A percentile compares a stretch with the other conserved stretches of the same genome.
These are phyloP conservation scores for Chymomyza caudatula DNA, from an alignment of 2,888 invertebrate species.

Conservation along the genomic window DNA sequence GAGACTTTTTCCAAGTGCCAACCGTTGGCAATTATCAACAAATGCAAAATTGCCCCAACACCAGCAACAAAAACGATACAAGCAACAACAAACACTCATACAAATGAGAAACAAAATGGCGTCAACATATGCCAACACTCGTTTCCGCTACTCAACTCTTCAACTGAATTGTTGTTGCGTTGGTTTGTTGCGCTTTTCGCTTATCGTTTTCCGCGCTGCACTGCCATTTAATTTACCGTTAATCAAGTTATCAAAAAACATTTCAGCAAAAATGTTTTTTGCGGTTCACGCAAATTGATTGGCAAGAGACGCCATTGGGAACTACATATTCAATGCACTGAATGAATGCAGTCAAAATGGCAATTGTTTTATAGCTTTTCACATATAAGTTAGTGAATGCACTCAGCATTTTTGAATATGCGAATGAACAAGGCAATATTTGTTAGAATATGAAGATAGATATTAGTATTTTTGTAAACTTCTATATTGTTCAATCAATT, in stretches of 20 bases:
- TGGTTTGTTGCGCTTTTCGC: background rate
- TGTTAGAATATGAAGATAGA: too few relatives aligned
- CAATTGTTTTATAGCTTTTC: too few relatives aligned
- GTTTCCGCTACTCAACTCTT: slow-evolving; percentile 4
- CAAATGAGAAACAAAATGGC: background rate
- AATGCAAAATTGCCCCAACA: slow-evolving; percentile 36
- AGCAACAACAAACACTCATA: background rate
- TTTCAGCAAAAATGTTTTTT: slow-evolving; percentile 1
- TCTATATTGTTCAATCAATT: too few relatives aligned
- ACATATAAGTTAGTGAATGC: too few relatives aligned
- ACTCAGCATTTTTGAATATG: too few relatives aligned
- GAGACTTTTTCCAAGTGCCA: background rate
- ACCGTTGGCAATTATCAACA: slow-evolving; percentile 56
- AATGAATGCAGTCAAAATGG: too few relatives aligned
- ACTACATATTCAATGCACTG: too few relatives aligned
- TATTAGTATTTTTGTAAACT: too few relatives aligned
- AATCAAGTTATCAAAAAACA: slow-evolving; percentile 8
- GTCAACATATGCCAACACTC: background rate
- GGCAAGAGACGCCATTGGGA: too few relatives aligned
- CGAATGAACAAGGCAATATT: too few relatives aligned
- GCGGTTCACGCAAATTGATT: background rate
- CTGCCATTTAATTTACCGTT: background rate
- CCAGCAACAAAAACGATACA: background rate
- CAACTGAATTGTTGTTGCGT: background rate
- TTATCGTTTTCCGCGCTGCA: background rate